A percentile compares a stretch with the other conserved stretches of the same genome.
Conservation (phyloP, 1,140 invertebrate genomes). For the Aphelinus atriplicis region DNA sequence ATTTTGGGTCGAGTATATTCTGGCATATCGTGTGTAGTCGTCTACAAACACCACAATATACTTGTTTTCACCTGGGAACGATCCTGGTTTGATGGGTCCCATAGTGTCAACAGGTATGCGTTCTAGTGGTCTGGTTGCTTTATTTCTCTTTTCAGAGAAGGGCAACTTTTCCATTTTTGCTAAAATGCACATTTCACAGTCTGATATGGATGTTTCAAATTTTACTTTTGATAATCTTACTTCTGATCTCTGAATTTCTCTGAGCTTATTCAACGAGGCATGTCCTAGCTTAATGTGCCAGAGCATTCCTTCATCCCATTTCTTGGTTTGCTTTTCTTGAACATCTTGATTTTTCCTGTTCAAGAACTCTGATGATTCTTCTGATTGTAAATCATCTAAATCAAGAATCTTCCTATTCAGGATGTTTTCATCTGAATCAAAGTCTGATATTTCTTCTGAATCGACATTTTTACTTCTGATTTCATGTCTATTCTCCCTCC, state of each 20-base stretch:
- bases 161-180: too few species aligned
- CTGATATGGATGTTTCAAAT: too few species aligned
- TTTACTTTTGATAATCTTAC: too few species aligned
- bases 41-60: constrained; percentile 16
- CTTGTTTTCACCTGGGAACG: constrained; percentile 16
- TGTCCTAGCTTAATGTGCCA: constrained; percentile 24
- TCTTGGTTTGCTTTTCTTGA: neutral
- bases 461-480: too few species aligned
- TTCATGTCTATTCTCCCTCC: too few species aligned
- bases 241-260: too few species aligned
- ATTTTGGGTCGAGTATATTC: constrained; percentile 14
- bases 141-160: neutral
- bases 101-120: neutral
- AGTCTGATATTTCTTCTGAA: too few species aligned
- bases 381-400: neutral
- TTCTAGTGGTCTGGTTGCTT: too few species aligned
- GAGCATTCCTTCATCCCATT: constrained; percentile 32
- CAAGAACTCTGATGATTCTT: too few species aligned
- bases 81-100: constrained; percentile 29
- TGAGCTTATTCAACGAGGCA: too few species aligned
- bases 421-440: too few species aligned
- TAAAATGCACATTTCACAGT: too few species aligned
- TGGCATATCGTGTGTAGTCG: constrained; percentile 18
- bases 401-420: constrained; percentile 2
- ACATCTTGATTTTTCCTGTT: neutral